Evolutionary conservation across 2,888 invertebrate species (phyloP).

Genomic region (Eucera pruinosa): DNA sequence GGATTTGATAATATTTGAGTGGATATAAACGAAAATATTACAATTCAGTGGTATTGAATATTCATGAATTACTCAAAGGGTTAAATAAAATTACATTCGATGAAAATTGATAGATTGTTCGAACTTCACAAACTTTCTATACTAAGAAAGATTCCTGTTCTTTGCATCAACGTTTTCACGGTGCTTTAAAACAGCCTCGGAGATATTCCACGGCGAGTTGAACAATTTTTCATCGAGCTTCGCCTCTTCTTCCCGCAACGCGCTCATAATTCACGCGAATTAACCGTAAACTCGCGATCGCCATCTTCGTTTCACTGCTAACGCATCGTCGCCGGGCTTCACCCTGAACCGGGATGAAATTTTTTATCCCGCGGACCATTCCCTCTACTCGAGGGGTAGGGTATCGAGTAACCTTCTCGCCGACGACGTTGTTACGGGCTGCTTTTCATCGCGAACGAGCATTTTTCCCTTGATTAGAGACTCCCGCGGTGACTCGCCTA

Average conservation of each 20-base stretch:
- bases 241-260: not conserved
- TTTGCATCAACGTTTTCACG: too few relatives aligned
- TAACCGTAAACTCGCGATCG: slow-evolving; percentile 5
- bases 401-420: slow-evolving; percentile 23
- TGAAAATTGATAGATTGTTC: too few relatives aligned
- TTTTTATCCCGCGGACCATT: not conserved
- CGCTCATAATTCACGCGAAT: slow-evolving; percentile 17
- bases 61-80: too few relatives aligned
- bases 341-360: slow-evolving; percentile 2
- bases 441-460: slow-evolving; percentile 5
- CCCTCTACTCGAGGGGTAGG: not conserved
- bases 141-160: too few relatives aligned
- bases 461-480: slow-evolving; percentile 18
- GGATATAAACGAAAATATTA: too few relatives aligned
- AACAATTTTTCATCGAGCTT: not conserved
- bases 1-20: too few relatives aligned
- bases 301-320: not conserved
- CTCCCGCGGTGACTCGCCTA: not conserved
- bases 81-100: too few relatives aligned
- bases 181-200: not conserved
- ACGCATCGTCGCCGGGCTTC: not conserved
- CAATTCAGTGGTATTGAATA: too few relatives aligned
- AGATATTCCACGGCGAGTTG: not conserved
- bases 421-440: slow-evolving; percentile 5
- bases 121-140: too few relatives aligned